phyloP scores from a whole-genome alignment of 1,140 invertebrate genomes.

The Brachionus rubens region DNA sequence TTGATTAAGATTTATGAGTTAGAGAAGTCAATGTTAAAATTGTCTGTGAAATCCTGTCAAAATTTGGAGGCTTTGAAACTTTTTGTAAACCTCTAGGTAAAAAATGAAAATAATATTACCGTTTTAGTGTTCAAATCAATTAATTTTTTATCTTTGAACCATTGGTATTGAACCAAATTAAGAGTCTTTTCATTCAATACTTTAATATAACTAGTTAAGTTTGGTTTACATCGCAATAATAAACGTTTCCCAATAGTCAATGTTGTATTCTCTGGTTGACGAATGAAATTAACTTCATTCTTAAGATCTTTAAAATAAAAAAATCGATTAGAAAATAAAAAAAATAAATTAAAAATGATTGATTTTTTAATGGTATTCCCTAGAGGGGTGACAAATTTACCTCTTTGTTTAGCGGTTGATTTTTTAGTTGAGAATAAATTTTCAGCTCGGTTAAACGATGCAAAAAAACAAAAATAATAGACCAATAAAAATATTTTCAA shows the following conservation, averaged over 20 bases:
- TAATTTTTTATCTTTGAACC: slow-evolving; percentile 28
- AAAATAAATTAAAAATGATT: too few relatives aligned
- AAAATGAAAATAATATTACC: background rate
- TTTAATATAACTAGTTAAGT: slow-evolving; percentile 2
- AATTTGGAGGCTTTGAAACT: too few relatives aligned
- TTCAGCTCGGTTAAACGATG: background rate
- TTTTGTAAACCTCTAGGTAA: background rate
- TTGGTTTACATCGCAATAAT: slow-evolving; percentile 28
- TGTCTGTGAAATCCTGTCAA: too few relatives aligned
- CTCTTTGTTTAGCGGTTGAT: too few relatives aligned
- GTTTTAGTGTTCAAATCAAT: background rate
- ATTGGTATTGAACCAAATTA: slow-evolving; percentile 24
- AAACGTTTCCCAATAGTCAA: slow-evolving; percentile 13
- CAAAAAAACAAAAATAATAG: background rate
- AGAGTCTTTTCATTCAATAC: slow-evolving; percentile 9
- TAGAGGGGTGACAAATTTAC: background rate
- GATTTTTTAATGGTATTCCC: background rate
- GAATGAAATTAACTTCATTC: background rate
- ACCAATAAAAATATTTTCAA: too few relatives aligned
- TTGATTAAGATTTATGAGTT: too few relatives aligned
- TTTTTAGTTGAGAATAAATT: slow-evolving; percentile 4
- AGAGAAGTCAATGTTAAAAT: too few relatives aligned
- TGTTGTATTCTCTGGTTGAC: slow-evolving; percentile 28
- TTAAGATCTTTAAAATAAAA: too few relatives aligned
- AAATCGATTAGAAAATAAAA: too few relatives aligned